phyloP scores from a whole-genome alignment of 2,113 vertebrate species.

The Enhydra lutris region DNA sequence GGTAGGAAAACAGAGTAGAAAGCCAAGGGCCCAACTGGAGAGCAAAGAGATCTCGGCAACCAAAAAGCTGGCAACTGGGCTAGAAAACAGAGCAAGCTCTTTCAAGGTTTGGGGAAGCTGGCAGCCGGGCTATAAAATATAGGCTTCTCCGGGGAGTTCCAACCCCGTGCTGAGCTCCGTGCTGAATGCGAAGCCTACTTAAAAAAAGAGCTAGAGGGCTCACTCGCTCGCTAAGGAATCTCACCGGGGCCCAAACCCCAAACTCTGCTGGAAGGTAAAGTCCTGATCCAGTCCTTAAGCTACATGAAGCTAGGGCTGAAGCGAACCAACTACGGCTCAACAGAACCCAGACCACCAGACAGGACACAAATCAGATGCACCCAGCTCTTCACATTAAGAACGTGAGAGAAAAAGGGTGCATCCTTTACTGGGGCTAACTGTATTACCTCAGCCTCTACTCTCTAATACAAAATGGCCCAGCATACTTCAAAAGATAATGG shows the following conservation, averaged over 20 bases:
- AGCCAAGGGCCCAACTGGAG: neutral
- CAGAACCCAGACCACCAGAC: neutral
- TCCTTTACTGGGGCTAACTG: neutral
- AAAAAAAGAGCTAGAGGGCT: neutral
- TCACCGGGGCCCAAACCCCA: neutral
- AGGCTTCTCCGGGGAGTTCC: neutral
- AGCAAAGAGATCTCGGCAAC: neutral
- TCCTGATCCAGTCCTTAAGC: neutral
- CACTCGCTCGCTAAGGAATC: neutral
- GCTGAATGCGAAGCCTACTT: neutral
- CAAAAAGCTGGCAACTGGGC: neutral
- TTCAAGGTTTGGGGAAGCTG: neutral
- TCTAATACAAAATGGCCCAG: neutral
- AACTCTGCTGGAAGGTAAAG: neutral
- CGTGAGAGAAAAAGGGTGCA: neutral
- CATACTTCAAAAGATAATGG: neutral
- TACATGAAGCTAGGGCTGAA: neutral
- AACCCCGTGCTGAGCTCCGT: neutral
- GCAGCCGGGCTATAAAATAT: neutral
- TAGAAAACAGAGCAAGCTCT: neutral
- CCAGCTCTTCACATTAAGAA: neutral
- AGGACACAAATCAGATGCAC: neutral
- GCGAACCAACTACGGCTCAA: neutral
- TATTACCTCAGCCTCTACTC: neutral
- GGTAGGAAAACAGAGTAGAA: neutral